Evolutionary conservation across 2,113 vertebrate species (phyloP).

Genomic region (Ceuthmochares aereus): DNA sequence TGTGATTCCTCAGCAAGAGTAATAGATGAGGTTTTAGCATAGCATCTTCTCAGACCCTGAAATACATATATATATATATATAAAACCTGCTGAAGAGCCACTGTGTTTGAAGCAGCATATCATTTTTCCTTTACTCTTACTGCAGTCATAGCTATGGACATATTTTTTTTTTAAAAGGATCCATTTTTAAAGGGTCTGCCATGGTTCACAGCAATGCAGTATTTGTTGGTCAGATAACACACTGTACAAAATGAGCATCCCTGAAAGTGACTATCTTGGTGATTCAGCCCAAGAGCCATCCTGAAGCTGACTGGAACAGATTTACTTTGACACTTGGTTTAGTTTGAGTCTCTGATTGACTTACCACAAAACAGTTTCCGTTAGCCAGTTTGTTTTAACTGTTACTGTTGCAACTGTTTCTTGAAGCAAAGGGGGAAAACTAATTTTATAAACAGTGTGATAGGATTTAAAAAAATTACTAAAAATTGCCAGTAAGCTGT

Average conservation of each 20-base stretch:
- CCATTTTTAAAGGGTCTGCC: not conserved
- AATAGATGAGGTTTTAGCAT: not conserved
- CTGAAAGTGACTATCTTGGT: fast-evolving
- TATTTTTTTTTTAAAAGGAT: not conserved
- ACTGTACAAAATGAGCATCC: not conserved
- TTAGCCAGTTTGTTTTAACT: not conserved
- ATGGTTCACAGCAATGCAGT: not conserved
- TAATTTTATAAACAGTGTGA: not conserved
- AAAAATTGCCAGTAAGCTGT: not conserved
- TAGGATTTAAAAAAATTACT: not conserved
- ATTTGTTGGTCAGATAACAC: not conserved
- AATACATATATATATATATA: not conserved
- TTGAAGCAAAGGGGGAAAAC: not conserved
- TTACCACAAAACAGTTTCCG: not conserved
- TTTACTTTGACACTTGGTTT: not conserved
- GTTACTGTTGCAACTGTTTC: not conserved
- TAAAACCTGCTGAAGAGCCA: not conserved
- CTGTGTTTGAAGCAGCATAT: not conserved
- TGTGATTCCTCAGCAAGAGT: not conserved
- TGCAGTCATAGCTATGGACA: fast-evolving
- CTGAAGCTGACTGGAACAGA: not conserved
- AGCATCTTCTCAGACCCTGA: not conserved
- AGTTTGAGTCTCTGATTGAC: not conserved
- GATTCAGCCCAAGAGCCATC: not conserved
- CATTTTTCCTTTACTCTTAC: not conserved